Evolutionary conservation across 2,888 invertebrate species (phyloP).

Genomic region (Branchinecta sandiegonensis): DNA sequence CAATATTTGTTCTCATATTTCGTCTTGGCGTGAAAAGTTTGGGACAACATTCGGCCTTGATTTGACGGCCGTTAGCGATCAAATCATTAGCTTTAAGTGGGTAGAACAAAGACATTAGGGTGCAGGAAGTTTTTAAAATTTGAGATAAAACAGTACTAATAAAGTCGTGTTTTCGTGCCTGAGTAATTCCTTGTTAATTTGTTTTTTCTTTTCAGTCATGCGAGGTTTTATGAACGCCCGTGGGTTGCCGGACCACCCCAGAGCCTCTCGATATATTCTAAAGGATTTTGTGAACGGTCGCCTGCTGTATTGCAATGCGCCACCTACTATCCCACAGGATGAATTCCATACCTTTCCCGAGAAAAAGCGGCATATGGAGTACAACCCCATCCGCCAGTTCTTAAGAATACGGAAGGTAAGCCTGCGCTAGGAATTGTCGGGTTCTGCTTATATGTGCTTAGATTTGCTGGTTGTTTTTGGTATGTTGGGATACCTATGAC

Average conservation of each 20-base stretch:
- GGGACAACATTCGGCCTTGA: too few species aligned
- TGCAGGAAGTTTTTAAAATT: background rate
- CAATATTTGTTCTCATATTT: too few species aligned
- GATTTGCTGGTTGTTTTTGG: too few species aligned
- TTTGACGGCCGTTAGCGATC: too few species aligned
- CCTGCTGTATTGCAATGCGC: constrained; percentile 64
- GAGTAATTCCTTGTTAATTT: constrained; percentile 17
- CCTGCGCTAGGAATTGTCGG: too few species aligned
- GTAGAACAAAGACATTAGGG: background rate
- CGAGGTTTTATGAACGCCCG: constrained; percentile 88
- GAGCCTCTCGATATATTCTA: constrained; percentile 72
- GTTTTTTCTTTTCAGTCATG: constrained; percentile 48
- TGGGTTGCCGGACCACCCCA: constrained; percentile 83
- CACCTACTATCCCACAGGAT: constrained; percentile 51
- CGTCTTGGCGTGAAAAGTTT: too few species aligned
- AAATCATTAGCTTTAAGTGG: too few species aligned
- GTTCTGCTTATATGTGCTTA: too few species aligned
- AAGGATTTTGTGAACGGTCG: constrained; percentile 84
- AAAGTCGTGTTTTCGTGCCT: background rate
- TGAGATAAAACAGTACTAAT: background rate
- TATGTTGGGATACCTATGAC: too few species aligned
- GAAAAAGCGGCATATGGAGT: constrained; percentile 11
- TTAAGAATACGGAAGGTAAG: background rate
- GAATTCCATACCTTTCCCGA: constrained; percentile 37
- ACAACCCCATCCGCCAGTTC: constrained; percentile 11